Evolutionary conservation across 2,888 invertebrate species (phyloP), one percentile per base, ranked within the genome.

Genomic region (Nasonia oneida): DNA sequence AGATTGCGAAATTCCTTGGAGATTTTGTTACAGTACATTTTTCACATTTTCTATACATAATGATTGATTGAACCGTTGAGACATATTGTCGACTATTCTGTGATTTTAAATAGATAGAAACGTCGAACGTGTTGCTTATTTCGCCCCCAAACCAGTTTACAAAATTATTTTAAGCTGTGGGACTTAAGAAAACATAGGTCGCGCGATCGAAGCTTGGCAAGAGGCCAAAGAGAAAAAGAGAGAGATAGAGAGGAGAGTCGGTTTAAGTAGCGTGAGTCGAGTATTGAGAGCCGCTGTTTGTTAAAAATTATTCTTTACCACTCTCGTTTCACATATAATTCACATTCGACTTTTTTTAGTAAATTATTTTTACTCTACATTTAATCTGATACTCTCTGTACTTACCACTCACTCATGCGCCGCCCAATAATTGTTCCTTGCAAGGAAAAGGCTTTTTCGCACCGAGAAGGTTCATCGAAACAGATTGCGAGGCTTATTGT

Each of bases 391-490:
- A 90, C 91, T 90, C 90, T 91, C 90, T 89, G 92, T 93, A 93
- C 93, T 93, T 93, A 93, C 93, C 93, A 92, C 93, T 92, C 91
- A 91, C 90, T 92, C 91, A 92, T 90, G 90, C 90, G 91, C 90
- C 89, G 90, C 89, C 91, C 91, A 91, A 92, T 89, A 84, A 86
- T 91, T 90, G 92, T 92, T 91, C 90, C 92, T 92, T 92, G 90
- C 90, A 91, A 92, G 89, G 90, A 91, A 92, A 89, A 89, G 47
- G 89, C 83, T 85, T 86, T 50, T 87, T 89, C 87, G 86, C 88
- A 88, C 88, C 90, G 90, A 91, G 89, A 89, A 73, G 23, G 75
- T 87, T 74, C 80, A 87, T 85, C 81, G 85, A 83, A 64, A 81
- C 42, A 47, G 2, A 47, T 64, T 33, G 23, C 47, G 33, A 50